Percentiles rank a stretch among this genome's conserved stretches.
Evolutionary conservation across 2,888 invertebrate species (phyloP).

Genomic region (Synanthedon tipuliformis): DNA sequence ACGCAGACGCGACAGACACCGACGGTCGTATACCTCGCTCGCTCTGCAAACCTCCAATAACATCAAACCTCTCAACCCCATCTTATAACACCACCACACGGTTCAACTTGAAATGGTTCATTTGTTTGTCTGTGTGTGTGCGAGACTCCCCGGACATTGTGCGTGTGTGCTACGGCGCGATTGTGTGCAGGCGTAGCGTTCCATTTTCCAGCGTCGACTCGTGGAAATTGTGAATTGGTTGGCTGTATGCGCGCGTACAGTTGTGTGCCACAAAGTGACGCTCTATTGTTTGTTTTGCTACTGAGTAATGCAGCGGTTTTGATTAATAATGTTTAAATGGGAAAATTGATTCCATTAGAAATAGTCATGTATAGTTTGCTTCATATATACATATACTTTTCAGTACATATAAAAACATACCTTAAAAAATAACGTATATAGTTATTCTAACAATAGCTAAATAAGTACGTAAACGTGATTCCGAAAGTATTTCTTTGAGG

Average conservation of each 20-base stretch:
- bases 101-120: constrained; percentile 24
- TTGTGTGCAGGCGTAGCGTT: constrained; percentile 41
- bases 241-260: constrained; percentile 44
- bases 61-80: background rate
- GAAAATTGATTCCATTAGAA: too few species aligned
- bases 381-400: too few species aligned
- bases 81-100: constrained; percentile 15
- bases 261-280: constrained; percentile 32
- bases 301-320: too few species aligned
- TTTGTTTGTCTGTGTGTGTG: constrained; percentile 28
- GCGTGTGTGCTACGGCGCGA: constrained; percentile 31
- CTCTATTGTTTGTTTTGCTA: constrained; percentile 60
- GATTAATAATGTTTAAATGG: too few species aligned
- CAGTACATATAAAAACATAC: too few species aligned
- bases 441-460: too few species aligned
- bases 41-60: background rate
- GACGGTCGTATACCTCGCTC: background rate
- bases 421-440: too few species aligned
- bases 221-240: constrained; percentile 60
- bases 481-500: constrained; percentile 6
- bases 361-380: too few species aligned
- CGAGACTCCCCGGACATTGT: constrained; percentile 42
- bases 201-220: constrained; percentile 45
- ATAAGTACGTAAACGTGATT: background rate
- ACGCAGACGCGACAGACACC: constrained; percentile 1